Evolutionary conservation across 2,888 invertebrate species (phyloP).

Genomic region (Drosophila diplacantha): DNA sequence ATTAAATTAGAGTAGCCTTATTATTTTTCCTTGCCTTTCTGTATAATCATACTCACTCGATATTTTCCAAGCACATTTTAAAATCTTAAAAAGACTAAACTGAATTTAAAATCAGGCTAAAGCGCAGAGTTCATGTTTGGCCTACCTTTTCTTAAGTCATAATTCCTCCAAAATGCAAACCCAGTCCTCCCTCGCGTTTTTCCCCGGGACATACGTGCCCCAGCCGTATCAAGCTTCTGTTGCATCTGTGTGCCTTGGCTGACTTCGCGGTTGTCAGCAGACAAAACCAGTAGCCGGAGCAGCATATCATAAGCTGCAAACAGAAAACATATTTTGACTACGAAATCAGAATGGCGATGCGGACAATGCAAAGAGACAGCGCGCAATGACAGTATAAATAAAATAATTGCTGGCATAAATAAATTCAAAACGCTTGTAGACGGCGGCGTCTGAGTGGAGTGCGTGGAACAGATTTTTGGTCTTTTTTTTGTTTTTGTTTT

Average conservation of each 20-base stretch:
- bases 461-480: slow-evolving; percentile 61
- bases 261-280: slow-evolving; percentile 7
- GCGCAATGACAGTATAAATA: slow-evolving; percentile 74
- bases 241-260: background rate
- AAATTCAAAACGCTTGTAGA: slow-evolving; percentile 64
- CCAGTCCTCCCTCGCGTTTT: background rate
- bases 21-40: background rate
- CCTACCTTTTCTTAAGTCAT: background rate
- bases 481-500: slow-evolving; percentile 6
- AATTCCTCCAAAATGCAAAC: background rate
- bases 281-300: slow-evolving; percentile 61
- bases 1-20: background rate
- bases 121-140: background rate
- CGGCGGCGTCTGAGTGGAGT: slow-evolving; percentile 35
- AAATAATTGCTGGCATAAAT: slow-evolving; percentile 76
- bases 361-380: slow-evolving; percentile 45
- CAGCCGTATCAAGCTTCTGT: slow-evolving; percentile 1
- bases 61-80: background rate
- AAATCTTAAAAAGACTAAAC: background rate
- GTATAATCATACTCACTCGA: background rate
- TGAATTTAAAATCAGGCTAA: background rate
- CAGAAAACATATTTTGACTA: slow-evolving; percentile 73
- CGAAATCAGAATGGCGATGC: slow-evolving; percentile 60
- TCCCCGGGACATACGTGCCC: slow-evolving; percentile 18
- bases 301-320: slow-evolving; percentile 59